Conservation (phyloP, 2,113 vertebrate genomes). For the Mobula birostris region DNA sequence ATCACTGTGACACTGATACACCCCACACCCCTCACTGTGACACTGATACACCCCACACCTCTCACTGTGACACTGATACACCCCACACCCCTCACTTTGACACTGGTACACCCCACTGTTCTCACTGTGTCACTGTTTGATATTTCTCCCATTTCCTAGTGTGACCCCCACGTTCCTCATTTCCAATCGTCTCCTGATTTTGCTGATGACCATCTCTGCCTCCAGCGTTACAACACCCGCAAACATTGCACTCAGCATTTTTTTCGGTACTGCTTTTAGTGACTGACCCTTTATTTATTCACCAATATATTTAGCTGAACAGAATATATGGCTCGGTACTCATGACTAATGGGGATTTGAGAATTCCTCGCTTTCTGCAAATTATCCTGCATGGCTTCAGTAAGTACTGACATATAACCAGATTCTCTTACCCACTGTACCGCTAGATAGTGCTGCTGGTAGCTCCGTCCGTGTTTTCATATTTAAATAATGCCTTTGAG, state of each 20-base stretch:
- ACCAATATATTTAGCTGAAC: background rate
- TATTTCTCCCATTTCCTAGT: too few relatives aligned
- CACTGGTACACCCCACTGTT: too few relatives aligned
- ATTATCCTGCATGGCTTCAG: background rate
- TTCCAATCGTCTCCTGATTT: too few relatives aligned
- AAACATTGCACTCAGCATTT: background rate
- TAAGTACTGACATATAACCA: background rate
- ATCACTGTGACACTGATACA: too few relatives aligned
- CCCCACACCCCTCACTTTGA: too few relatives aligned
- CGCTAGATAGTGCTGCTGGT: background rate
- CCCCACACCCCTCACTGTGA: too few relatives aligned
- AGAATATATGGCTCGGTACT: background rate
- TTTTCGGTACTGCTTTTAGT: too few relatives aligned
- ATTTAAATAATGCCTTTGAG: conserved; percentile 8
- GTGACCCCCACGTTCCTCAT: too few relatives aligned
- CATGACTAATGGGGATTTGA: background rate
- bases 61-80: too few relatives aligned
- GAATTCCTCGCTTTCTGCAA: background rate
- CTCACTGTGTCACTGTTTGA: too few relatives aligned
- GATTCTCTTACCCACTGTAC: background rate
- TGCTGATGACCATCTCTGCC: too few relatives aligned
- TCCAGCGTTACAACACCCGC: background rate
- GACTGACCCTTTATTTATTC: background rate
- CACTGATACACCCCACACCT: too few relatives aligned
- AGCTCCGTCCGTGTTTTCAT: background rate